phyloP scores from a whole-genome alignment of 2,888 invertebrate species.

The Tetramorium bicarinatum region DNA sequence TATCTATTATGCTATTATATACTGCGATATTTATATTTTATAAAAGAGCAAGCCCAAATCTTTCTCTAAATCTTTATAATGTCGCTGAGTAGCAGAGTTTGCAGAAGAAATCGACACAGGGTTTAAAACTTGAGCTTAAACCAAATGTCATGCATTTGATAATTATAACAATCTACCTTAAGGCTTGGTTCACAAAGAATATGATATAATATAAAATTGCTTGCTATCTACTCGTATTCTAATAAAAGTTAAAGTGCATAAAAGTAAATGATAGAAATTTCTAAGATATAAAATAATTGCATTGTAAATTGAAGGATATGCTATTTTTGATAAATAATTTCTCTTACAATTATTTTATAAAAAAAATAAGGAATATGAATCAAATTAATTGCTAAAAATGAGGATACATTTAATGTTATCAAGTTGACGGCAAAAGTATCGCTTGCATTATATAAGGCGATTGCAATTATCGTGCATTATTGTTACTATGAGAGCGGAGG shows the following conservation, averaged over 20 bases:
- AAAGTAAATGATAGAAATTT: neutral
- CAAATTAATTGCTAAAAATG: neutral
- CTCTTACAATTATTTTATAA: neutral
- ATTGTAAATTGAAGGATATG: neutral
- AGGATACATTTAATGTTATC: constrained; percentile 4
- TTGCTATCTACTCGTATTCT: constrained; percentile 19
- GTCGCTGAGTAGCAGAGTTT: constrained; percentile 71
- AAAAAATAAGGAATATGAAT: neutral
- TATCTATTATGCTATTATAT: constrained; percentile 32
- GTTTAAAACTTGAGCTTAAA: constrained; percentile 60
- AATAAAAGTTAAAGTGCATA: neutral
- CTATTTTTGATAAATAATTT: constrained; percentile 11
- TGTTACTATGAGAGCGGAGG: neutral
- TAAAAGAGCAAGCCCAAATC: constrained; percentile 39
- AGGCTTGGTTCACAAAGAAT: neutral
- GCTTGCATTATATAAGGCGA: constrained; percentile 28
- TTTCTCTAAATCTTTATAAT: constrained; percentile 46
- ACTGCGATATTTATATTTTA: constrained; percentile 33
- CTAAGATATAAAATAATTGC: neutral
- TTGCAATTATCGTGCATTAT: constrained; percentile 14
- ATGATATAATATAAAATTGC: neutral
- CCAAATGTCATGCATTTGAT: constrained; percentile 69
- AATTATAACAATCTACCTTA: constrained; percentile 10
- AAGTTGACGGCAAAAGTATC: constrained; percentile 1
- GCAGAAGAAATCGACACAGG: constrained; percentile 82